Percentiles rank a stretch among this genome's conserved stretches.
These are phyloP conservation scores for Copsychus sechellarum DNA, from an alignment of 2,113 vertebrate species.

Conservation along the genomic window DNA sequence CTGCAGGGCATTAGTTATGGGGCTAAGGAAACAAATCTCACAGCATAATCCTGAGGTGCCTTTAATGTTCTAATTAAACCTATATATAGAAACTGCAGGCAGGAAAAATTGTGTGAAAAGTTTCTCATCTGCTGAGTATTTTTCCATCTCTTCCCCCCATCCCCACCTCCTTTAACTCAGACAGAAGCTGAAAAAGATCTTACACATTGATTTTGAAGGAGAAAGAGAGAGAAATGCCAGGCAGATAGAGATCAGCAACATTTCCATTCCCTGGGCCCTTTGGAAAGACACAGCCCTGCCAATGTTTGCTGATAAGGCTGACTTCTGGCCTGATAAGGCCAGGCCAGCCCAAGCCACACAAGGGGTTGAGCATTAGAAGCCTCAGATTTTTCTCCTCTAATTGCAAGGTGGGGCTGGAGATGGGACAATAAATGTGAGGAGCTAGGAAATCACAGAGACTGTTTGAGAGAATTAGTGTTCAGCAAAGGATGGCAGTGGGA, in stretches of 20 bases:
- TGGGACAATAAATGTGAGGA: not conserved
- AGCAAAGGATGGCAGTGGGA: not conserved
- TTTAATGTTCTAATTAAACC: slow-evolving; percentile 66
- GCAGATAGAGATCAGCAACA: slow-evolving; percentile 1
- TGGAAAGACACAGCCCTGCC: not conserved
- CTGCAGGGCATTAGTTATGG: slow-evolving; percentile 36
- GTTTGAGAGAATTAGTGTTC: not conserved
- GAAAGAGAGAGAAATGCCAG: slow-evolving; percentile 2
- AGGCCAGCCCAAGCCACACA: not conserved
- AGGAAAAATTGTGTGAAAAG: slow-evolving; percentile 14
- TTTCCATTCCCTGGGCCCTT: not conserved
- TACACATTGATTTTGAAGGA: not conserved
- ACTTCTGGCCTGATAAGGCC: not conserved
- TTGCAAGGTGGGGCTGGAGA: not conserved
- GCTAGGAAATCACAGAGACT: not conserved
- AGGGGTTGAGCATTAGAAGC: not conserved
- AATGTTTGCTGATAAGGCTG: fast-evolving
- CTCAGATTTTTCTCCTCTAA: not conserved
- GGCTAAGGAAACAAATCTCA: slow-evolving; percentile 58
- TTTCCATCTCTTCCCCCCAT: slow-evolving; percentile 27
- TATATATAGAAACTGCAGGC: slow-evolving; percentile 63
- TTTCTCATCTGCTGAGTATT: slow-evolving; percentile 50
- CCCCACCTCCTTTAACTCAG: not conserved
- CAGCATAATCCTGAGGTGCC: slow-evolving; percentile 51
- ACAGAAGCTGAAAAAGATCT: not conserved